Percentiles rank a stretch among this genome's conserved stretches.
These are phyloP conservation scores for Apostichopus japonicus DNA, from an alignment of 35 echinoderm and acorn worm genomes.

Conservation along the genomic window DNA sequence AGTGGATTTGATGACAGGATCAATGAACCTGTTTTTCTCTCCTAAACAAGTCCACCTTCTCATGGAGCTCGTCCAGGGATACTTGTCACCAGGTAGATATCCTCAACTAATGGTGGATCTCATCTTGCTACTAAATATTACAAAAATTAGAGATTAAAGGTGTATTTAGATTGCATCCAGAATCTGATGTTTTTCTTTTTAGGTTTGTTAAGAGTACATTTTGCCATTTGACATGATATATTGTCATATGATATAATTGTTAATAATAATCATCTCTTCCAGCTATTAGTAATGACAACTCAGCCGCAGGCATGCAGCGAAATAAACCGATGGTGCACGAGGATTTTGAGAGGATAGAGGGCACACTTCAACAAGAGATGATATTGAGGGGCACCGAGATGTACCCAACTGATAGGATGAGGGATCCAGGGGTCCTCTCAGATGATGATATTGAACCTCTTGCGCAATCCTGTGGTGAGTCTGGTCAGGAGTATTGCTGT, in stretches of 20 bases:
- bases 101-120: too few species aligned
- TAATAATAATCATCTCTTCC: not conserved
- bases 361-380: constrained; percentile 76
- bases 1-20: constrained; percentile 83
- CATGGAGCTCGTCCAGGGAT: constrained; percentile 83
- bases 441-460: constrained; percentile 64
- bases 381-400: not conserved
- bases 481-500: not conserved
- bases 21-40: constrained; percentile 91
- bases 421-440: constrained; percentile 29
- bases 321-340: constrained; percentile 89
- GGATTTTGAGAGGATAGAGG: constrained; percentile 91
- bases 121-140: too few species aligned
- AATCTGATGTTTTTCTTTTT: too few species aligned
- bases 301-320: constrained; percentile 55
- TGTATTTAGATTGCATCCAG: too few species aligned
- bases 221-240: not conserved
- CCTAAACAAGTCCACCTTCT: constrained; percentile 91
- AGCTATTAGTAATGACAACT: constrained; percentile 66
- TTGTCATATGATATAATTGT: not conserved
- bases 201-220: too few species aligned
- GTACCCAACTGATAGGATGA: constrained; percentile 16
- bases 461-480: constrained; percentile 33
- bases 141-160: too few species aligned
- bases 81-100: constrained; percentile 76